These are phyloP conservation scores for Drosophila kuntzei DNA, from an alignment of 2,888 invertebrate species.

Conservation along the genomic window DNA sequence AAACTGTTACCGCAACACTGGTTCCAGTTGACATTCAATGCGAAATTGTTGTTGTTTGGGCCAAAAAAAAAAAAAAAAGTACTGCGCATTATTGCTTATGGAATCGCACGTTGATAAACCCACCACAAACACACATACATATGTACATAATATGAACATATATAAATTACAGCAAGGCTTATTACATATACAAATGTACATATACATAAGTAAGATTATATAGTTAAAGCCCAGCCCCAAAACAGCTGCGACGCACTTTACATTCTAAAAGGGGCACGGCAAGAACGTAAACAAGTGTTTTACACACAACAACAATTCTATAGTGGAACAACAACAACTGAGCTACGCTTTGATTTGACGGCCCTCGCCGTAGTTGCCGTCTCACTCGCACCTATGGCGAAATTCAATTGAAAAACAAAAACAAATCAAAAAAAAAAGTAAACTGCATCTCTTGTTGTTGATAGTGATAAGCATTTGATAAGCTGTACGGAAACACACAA, in stretches of 20 bases:
- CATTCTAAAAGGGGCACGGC: constrained; percentile 62
- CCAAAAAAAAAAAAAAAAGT: constrained; percentile 23
- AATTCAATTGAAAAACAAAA: constrained; percentile 24
- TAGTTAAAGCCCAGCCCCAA: constrained; percentile 32
- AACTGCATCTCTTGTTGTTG: constrained; percentile 8
- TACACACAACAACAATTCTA: constrained; percentile 9
- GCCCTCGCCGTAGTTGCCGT: constrained; percentile 14
- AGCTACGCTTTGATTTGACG: constrained; percentile 23
- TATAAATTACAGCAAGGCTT: constrained; percentile 26
- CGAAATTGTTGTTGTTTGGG: constrained; percentile 8
- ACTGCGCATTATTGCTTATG: constrained; percentile 51
- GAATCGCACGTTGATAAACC: constrained; percentile 46
- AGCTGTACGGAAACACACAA: constrained; percentile 6
- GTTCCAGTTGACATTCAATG: constrained; percentile 21
- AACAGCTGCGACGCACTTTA: constrained; percentile 59
- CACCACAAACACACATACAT: constrained; percentile 15
- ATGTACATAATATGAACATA: background rate
- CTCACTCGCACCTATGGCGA: constrained; percentile 31
- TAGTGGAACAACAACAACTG: constrained; percentile 11
- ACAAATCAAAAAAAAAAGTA: constrained; percentile 1
- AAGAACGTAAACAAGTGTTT: constrained; percentile 23
- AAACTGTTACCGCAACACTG: background rate
- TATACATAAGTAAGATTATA: constrained; percentile 2
- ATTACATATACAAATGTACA: no score
- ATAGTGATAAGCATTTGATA: constrained; percentile 41